phyloP scores from a whole-genome alignment of 2,888 invertebrate genomes.

The Ophonus ardosiacus region DNA sequence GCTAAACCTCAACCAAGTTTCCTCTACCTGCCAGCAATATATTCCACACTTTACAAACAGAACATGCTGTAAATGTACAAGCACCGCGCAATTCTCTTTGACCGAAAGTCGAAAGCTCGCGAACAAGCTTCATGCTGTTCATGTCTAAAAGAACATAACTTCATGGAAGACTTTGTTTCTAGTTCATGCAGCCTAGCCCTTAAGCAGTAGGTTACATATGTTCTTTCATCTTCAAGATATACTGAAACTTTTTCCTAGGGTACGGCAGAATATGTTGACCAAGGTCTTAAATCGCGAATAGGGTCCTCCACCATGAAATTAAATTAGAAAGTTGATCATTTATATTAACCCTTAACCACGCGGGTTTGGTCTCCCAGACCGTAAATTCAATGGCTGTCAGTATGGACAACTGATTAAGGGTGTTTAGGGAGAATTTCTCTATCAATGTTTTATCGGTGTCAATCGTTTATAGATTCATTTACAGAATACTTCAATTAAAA shows the following conservation, averaged over 20 bases:
- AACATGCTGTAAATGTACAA: slow-evolving; percentile 27
- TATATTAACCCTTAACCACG: too few relatives aligned
- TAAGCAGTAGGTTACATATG: not conserved
- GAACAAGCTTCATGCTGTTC: too few relatives aligned
- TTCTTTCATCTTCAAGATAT: not conserved
- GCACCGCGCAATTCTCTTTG: slow-evolving; percentile 12
- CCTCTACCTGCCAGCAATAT: slow-evolving; percentile 37
- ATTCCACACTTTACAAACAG: slow-evolving; percentile 40
- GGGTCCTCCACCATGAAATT: too few relatives aligned
- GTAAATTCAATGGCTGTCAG: too few relatives aligned
- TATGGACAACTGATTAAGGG: too few relatives aligned
- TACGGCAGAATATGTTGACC: not conserved
- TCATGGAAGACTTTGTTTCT: not conserved
- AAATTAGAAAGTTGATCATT: too few relatives aligned
- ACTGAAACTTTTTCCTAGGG: not conserved
- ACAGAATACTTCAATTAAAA: too few relatives aligned
- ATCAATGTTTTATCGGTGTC: too few relatives aligned
- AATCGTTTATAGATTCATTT: too few relatives aligned
- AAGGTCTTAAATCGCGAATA: too few relatives aligned
- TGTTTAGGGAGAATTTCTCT: too few relatives aligned
- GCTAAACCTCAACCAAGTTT: slow-evolving; percentile 34
- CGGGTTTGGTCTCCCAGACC: too few relatives aligned
- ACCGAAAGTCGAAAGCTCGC: slow-evolving; percentile 12
- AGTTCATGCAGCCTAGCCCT: not conserved
- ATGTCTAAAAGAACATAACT: not conserved